Conservation (phyloP, 2,113 vertebrate species). For the Atlantisia rogersi region DNA sequence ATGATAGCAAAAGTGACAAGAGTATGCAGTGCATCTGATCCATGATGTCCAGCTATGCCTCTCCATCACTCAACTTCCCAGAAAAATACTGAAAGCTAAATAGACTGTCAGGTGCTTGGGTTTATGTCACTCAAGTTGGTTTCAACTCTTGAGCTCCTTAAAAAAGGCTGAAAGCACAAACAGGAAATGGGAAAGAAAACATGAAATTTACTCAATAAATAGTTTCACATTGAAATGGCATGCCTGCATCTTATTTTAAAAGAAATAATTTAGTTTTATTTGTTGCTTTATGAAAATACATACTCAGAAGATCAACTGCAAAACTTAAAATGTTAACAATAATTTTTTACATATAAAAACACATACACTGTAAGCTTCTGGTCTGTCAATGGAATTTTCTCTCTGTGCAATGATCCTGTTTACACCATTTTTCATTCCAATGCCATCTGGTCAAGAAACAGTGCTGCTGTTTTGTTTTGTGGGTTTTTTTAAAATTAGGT, state of each 20-base stretch:
- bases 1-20: background rate
- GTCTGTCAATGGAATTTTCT: background rate
- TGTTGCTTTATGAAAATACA: background rate
- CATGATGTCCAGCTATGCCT: background rate
- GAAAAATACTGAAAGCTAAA: background rate
- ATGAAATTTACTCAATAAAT: background rate
- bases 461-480: too few species aligned
- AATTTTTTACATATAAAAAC: background rate
- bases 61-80: background rate
- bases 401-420: background rate
- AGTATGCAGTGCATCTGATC: background rate
- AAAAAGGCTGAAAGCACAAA: background rate
- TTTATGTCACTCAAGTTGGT: background rate
- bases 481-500: background rate
- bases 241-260: background rate
- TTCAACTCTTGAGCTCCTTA: background rate
- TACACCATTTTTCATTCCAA: background rate
- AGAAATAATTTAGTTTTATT: background rate
- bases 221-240: background rate
- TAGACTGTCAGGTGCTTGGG: background rate
- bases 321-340: background rate
- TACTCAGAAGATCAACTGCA: background rate
- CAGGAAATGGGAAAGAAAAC: rapidly evolving
- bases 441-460: background rate
- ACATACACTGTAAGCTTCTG: background rate